These are phyloP conservation scores for Drusus annulatus DNA, from an alignment of 1,140 invertebrate genomes.

Conservation along the genomic window DNA sequence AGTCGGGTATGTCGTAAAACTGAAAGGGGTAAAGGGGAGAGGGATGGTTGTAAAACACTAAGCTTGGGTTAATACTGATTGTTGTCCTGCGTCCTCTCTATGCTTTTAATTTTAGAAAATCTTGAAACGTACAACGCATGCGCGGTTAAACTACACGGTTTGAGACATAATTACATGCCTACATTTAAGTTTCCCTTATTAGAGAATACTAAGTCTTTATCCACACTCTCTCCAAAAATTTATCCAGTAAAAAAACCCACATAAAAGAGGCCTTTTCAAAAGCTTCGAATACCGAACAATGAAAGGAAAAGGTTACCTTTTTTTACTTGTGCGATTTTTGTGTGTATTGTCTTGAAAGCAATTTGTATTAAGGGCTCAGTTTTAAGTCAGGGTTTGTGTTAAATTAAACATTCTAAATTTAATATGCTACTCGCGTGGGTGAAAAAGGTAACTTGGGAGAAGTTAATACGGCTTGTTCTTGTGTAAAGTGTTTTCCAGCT, in stretches of 20 bases:
- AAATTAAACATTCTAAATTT: conserved; percentile 6
- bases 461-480: no score
- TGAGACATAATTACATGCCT: background rate
- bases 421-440: background rate
- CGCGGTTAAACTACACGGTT: background rate
- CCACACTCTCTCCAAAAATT: background rate
- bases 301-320: background rate
- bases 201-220: conserved; percentile 2
- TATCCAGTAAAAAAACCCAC: no score
- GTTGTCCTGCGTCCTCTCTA: no score
- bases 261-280: no score
- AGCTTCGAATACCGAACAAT: no score
- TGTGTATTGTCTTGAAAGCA: background rate
- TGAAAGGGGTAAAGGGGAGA: no score
- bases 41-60: no score
- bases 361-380: background rate
- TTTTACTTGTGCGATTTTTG: background rate
- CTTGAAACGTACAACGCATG: background rate
- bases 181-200: background rate
- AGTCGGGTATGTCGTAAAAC: no score
- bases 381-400: conserved; percentile 2
- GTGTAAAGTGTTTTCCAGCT: no score
- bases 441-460: background rate
- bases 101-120: no score
- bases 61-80: no score